Evolutionary conservation across 2,113 vertebrate species (phyloP).

Genomic region (Pseudopipra pipra): DNA sequence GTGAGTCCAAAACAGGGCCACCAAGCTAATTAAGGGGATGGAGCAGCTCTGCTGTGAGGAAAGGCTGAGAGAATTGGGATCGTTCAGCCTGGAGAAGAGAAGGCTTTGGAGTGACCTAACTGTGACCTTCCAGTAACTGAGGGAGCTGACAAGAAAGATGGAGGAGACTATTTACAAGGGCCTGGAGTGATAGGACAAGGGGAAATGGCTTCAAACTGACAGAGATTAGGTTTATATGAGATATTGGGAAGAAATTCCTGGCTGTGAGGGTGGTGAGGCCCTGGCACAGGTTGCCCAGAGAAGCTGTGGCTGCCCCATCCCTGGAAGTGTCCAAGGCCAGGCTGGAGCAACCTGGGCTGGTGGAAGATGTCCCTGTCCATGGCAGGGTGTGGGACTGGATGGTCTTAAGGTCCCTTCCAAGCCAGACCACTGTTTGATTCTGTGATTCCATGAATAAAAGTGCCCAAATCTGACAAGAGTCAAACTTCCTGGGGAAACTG

Average conservation of each 20-base stretch:
- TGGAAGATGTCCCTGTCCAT: not conserved
- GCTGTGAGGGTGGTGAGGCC: accelerated
- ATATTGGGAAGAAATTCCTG: not conserved
- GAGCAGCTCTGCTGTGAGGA: not conserved
- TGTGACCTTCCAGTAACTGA: accelerated
- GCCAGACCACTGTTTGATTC: not conserved
- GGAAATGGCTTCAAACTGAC: not conserved
- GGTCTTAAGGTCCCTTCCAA: not conserved
- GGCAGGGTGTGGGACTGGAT: not conserved
- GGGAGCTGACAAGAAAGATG: not conserved
- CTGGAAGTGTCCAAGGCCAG: not conserved
- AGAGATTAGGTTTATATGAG: too few species aligned
- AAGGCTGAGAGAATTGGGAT: not conserved
- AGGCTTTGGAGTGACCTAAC: not conserved
- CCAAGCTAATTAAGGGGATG: not conserved
- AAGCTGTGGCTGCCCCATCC: not conserved
- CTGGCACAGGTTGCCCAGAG: accelerated
- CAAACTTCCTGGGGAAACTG: not conserved
- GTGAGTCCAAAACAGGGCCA: not conserved
- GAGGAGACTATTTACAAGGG: not conserved
- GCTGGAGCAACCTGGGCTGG: accelerated
- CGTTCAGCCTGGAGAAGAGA: not conserved
- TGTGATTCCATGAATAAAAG: accelerated
- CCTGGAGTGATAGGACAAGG: not conserved
- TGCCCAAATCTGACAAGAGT: not conserved